Evolutionary conservation across 2,113 vertebrate species (phyloP), one percentile per base, ranked within the genome.

Genomic region (Condylura cristata): DNA sequence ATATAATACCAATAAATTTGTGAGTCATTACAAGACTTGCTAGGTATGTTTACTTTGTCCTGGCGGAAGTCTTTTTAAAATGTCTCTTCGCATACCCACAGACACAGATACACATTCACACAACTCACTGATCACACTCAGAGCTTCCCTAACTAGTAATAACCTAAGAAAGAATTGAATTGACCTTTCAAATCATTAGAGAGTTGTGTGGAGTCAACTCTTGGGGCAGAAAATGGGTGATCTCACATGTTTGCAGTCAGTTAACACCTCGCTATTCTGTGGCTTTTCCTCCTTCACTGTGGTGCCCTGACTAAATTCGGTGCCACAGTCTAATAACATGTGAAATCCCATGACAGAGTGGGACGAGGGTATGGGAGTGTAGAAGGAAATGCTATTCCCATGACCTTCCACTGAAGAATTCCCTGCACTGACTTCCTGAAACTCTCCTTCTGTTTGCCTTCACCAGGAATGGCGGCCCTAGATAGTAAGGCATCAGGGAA

Each of bases 401-500:
- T 58, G n/a, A 18, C 26, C 83, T 91, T 84, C 83, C 66, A 37
- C 80, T 72, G 66, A 41, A 90, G 56, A 76, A 79, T 85, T 13
- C 86, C 34, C 76, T 78, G 71, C n/a, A 91, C 81, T 94, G 80
- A 95, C 72, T 76, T 68, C 68, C 81, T 96, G 93, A 97, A 94
- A 96, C 96, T 96, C 48, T 96, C 22, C 4, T 93, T 98, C 71
- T 98, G 97, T 96, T 98, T 98, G 68, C 96, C 95, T 98, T 98
- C 96, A 63, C 95, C 95, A 99, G 99, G 99, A 93, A 99, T 99
- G 98, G 99, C 99, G 14, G 99, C 99, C 68, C 98, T 99, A 98
- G 99, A 99, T 98, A 99, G 99, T 95, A 99, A 99, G 95, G 99
- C 99, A 0, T 99, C 99, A 74, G 99, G 99, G 32, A 99, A 99